Evolutionary conservation across 2,797 vertebrate genomes (phyloP).

Genomic region (Syndactyla subalaris): DNA sequence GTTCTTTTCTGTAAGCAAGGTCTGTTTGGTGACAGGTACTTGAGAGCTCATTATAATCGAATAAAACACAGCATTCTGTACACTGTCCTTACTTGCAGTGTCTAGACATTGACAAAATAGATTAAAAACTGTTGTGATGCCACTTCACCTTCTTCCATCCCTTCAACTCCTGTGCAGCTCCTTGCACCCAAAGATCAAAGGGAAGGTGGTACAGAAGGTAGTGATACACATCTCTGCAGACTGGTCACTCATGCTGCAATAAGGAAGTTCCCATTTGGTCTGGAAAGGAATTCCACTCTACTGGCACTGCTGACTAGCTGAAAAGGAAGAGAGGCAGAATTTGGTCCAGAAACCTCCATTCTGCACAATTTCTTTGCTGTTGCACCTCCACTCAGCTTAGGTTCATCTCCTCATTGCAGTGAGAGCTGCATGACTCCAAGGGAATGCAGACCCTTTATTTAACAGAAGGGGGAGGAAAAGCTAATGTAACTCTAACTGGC

Average conservation of each 20-base stretch:
- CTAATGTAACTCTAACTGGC: not conserved
- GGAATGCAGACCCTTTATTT: not conserved
- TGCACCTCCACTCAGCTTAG: rapidly evolving
- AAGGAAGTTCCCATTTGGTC: not conserved
- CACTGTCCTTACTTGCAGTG: not conserved
- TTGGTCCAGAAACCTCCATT: not conserved
- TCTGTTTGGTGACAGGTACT: not conserved
- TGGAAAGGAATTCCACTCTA: not conserved
- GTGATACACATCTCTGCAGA: not conserved
- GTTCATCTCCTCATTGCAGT: not conserved
- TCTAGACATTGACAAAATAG: not conserved
- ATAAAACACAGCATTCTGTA: not conserved
- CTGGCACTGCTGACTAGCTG: not conserved
- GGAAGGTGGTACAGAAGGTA: not conserved
- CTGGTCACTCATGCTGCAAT: not conserved
- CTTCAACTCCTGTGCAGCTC: not conserved
- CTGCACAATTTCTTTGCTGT: not conserved
- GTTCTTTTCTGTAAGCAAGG: not conserved
- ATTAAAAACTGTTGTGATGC: not conserved
- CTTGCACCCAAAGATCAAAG: not conserved
- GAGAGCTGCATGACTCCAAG: not conserved
- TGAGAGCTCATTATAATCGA: not conserved
- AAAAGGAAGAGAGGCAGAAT: not conserved
- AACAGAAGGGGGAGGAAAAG: not conserved
- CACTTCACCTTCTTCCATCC: not conserved